phyloP scores from a whole-genome alignment of 2,797 vertebrate species.

The Coluber constrictor region DNA sequence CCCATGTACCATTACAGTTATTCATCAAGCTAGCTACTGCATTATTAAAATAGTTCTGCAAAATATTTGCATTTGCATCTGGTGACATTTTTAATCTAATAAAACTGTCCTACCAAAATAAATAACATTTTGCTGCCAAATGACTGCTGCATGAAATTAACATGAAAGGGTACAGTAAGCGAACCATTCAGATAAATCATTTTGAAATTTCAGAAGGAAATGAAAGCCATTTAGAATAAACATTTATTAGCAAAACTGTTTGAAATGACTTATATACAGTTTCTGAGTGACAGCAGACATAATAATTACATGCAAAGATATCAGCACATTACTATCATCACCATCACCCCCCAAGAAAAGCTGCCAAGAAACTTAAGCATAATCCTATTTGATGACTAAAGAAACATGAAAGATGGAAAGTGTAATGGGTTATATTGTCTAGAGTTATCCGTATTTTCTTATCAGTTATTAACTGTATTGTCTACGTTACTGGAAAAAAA shows the following conservation, averaged over 20 bases:
- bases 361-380: slow-evolving; percentile 55
- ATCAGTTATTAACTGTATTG: background rate
- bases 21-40: slow-evolving; percentile 14
- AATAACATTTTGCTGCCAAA: slow-evolving; percentile 14
- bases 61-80: slow-evolving; percentile 36
- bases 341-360: slow-evolving; percentile 5
- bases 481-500: background rate
- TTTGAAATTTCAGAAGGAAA: slow-evolving; percentile 47
- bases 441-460: slow-evolving; percentile 20
- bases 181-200: slow-evolving; percentile 35
- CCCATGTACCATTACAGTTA: background rate
- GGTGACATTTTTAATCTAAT: slow-evolving; percentile 46
- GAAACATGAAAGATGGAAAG: slow-evolving; percentile 49
- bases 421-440: background rate
- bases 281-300: slow-evolving; percentile 46
- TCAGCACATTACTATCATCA: slow-evolving; percentile 49
- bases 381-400: slow-evolving; percentile 53
- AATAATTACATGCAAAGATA: slow-evolving; percentile 44
- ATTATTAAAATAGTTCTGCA: slow-evolving; percentile 36
- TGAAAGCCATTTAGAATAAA: slow-evolving; percentile 56
- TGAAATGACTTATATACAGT: slow-evolving; percentile 38
- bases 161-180: slow-evolving; percentile 40
- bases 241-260: slow-evolving; percentile 52
- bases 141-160: slow-evolving; percentile 29
- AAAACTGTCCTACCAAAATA: slow-evolving; percentile 31